Percentiles rank a stretch among this genome's conserved stretches.
Conservation (phyloP, 1,140 invertebrate species). For the Neodiprion lecontei region DNA sequence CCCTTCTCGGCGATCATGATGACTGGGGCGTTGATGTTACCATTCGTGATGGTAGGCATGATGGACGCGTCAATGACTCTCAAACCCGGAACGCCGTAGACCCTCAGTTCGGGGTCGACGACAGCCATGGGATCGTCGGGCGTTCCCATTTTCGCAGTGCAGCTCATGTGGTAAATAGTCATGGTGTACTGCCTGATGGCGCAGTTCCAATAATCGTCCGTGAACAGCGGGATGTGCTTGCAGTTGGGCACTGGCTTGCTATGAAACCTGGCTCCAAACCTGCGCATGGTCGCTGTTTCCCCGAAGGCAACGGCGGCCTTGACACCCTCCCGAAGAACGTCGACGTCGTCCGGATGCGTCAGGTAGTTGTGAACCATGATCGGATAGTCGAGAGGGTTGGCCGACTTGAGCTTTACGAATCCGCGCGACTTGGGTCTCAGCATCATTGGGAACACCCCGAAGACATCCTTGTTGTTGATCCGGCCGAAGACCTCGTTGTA, state of each 20-base stretch:
- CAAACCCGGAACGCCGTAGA: constrained; percentile 77
- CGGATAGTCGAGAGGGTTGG: constrained; percentile 85
- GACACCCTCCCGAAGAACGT: constrained; percentile 81
- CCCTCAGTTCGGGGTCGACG: constrained; percentile 79
- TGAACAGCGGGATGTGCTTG: constrained; percentile 75
- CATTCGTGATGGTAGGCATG: constrained; percentile 82
- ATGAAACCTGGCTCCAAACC: constrained; percentile 79
- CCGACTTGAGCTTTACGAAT: constrained; percentile 74
- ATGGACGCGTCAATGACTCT: constrained; percentile 83
- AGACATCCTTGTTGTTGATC: constrained; percentile 76
- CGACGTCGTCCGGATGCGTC: constrained; percentile 80
- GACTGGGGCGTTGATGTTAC: constrained; percentile 85
- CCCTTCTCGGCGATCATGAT: constrained; percentile 96
- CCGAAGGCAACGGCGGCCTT: constrained; percentile 84
- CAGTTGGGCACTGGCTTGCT: constrained; percentile 78
- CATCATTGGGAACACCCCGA: constrained; percentile 86
- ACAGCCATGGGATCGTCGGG: constrained; percentile 78
- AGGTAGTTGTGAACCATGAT: constrained; percentile 90
- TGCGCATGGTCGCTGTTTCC: constrained; percentile 74
- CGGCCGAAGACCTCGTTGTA: constrained; percentile 76
- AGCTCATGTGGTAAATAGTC: constrained; percentile 87
- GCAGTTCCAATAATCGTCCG: constrained; percentile 87
- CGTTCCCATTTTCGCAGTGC: constrained; percentile 87
- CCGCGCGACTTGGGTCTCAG: constrained; percentile 86
- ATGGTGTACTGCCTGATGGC: constrained; percentile 80